A percentile compares a stretch with the other conserved stretches of the same genome.
These are phyloP conservation scores for Babyrousa celebensis DNA, from an alignment of 2,797 vertebrate genomes.

Conservation along the genomic window DNA sequence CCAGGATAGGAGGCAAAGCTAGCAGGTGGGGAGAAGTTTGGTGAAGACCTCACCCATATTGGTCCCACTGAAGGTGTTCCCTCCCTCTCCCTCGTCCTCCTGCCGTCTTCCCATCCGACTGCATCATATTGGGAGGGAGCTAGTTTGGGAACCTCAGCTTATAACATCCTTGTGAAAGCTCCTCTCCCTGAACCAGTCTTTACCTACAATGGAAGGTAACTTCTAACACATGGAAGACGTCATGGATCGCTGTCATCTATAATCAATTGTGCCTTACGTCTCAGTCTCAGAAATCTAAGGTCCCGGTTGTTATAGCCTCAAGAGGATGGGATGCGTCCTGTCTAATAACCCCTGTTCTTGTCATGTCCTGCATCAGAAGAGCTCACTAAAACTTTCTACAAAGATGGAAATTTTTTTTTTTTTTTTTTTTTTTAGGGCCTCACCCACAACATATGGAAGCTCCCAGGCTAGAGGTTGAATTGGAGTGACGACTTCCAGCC, in stretches of 20 bases:
- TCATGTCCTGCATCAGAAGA: not conserved
- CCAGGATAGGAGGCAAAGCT: not conserved
- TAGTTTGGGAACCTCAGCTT: not conserved
- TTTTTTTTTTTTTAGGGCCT: too few relatives aligned
- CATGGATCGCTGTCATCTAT: not conserved
- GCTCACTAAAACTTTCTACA: not conserved
- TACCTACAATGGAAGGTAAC: not conserved
- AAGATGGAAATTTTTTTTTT: too few relatives aligned
- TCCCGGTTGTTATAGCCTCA: not conserved
- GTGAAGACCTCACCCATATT: not conserved
- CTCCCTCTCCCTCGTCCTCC: not conserved
- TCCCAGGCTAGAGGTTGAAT: too few relatives aligned
- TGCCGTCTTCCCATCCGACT: not conserved
- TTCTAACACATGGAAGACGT: not conserved
- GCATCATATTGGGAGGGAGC: not conserved
- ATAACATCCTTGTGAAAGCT: not conserved
- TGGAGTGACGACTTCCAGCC: too few relatives aligned
- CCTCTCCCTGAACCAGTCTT: not conserved
- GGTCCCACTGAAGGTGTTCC: fast-evolving
- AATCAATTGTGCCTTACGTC: not conserved
- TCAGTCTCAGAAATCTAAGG: not conserved
- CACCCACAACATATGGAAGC: too few relatives aligned
- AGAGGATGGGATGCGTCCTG: not conserved
- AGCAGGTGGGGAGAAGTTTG: too few relatives aligned
- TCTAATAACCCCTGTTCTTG: not conserved